Evolutionary conservation across 2,113 vertebrate genomes (phyloP).

Genomic region (Rhabdomys dilectus): DNA sequence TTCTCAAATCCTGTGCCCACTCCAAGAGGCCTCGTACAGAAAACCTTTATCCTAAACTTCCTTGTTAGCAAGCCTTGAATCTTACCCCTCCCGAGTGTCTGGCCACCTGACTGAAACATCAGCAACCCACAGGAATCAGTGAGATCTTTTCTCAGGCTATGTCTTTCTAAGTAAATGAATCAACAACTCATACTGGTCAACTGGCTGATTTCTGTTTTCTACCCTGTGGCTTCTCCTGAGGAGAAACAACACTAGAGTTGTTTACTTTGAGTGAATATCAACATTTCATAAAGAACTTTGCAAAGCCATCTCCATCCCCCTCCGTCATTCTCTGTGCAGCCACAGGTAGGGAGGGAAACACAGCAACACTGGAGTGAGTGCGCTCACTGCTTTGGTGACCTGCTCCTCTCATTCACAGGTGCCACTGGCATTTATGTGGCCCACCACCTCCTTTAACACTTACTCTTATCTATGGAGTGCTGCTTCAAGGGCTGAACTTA

Average conservation of each 20-base stretch:
- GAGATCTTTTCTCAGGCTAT: neutral
- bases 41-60: neutral
- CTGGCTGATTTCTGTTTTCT: neutral
- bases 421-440: neutral
- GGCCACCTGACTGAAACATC: neutral
- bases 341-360: neutral
- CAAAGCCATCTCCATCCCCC: neutral
- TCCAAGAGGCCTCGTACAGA: neutral
- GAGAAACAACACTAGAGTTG: neutral
- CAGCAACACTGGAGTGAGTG: rapidly evolving
- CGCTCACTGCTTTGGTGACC: neutral
- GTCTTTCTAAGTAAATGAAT: neutral
- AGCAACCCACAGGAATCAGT: neutral
- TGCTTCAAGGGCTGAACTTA: neutral
- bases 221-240: neutral
- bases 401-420: neutral
- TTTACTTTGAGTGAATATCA: neutral
- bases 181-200: neutral
- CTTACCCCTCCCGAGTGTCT: neutral
- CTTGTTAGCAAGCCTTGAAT: neutral
- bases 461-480: neutral
- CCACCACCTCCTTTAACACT: neutral
- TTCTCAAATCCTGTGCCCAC: neutral
- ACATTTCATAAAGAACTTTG: neutral
- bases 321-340: neutral